Conservation (phyloP, 2,797 vertebrate genomes). For the Coccyzus lansbergi region DNA sequence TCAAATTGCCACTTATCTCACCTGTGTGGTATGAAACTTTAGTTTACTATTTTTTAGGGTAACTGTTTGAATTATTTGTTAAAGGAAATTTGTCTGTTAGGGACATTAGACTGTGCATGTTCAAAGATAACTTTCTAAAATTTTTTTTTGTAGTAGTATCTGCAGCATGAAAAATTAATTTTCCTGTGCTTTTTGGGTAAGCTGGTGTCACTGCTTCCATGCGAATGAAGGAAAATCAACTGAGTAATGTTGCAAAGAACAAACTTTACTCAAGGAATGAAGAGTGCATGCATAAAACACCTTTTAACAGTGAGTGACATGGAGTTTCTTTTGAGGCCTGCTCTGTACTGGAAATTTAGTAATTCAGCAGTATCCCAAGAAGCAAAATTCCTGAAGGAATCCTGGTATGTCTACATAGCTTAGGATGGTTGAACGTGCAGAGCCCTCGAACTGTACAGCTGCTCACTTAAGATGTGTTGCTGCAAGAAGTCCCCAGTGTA, state of each 20-base stretch:
- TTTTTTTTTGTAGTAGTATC: background rate
- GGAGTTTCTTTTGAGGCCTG: background rate
- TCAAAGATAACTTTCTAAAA: background rate
- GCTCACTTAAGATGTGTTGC: background rate
- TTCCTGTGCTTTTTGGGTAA: background rate
- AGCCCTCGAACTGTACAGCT: background rate
- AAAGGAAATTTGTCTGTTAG: background rate
- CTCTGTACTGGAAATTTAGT: background rate
- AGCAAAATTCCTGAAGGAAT: background rate
- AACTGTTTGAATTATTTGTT: background rate
- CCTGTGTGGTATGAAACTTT: background rate
- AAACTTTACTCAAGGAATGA: background rate
- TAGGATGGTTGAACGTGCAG: background rate
- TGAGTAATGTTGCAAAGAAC: background rate
- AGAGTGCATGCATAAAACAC: accelerated
- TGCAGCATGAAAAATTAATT: background rate
- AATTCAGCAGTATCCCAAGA: background rate
- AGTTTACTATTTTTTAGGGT: background rate
- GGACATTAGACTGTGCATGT: accelerated
- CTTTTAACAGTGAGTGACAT: background rate
- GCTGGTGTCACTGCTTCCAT: background rate
- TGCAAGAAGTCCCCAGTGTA: accelerated
- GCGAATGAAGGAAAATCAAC: background rate
- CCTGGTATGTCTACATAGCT: accelerated
- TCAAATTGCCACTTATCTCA: accelerated